These are phyloP conservation scores for Calephelis perditalis DNA, from an alignment of 2,888 invertebrate species.

Conservation along the genomic window DNA sequence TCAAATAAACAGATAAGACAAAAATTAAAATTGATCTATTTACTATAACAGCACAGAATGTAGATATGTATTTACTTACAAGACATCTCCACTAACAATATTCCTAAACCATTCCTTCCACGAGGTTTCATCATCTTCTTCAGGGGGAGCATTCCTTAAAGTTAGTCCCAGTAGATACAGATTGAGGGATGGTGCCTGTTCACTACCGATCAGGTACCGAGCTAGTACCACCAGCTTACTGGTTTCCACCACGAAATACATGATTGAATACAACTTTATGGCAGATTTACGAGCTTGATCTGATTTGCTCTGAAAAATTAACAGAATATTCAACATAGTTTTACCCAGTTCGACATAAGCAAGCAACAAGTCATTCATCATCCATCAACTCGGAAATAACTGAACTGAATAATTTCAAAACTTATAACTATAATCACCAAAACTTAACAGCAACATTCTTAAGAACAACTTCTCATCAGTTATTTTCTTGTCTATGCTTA, in stretches of 20 bases:
- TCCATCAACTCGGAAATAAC: too few relatives aligned
- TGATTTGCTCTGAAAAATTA: slow-evolving; percentile 31
- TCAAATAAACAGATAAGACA: not conserved
- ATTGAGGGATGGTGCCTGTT: slow-evolving; percentile 64
- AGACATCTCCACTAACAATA: slow-evolving; percentile 61
- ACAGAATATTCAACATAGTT: not conserved
- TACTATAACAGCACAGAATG: not conserved
- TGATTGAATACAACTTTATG: slow-evolving; percentile 62
- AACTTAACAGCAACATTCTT: too few relatives aligned
- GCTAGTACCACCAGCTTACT: slow-evolving; percentile 73
- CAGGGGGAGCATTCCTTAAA: slow-evolving; percentile 75
- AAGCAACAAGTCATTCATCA: too few relatives aligned
- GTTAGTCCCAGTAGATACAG: slow-evolving; percentile 78
- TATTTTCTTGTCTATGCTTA: too few relatives aligned
- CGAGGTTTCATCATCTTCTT: slow-evolving; percentile 34
- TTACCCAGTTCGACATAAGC: too few relatives aligned
- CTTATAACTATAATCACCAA: too few relatives aligned
- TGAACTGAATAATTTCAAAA: too few relatives aligned
- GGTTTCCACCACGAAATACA: slow-evolving; percentile 59
- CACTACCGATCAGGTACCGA: slow-evolving; percentile 76
- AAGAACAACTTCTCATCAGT: too few relatives aligned
- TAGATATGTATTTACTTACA: slow-evolving; percentile 43
- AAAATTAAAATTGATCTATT: not conserved
- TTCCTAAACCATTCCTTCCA: slow-evolving; percentile 46
- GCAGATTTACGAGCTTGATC: slow-evolving; percentile 48